phyloP scores from a whole-genome alignment of 92 coral and sea anemone genomes.

The Zoanthus sociatus region DNA sequence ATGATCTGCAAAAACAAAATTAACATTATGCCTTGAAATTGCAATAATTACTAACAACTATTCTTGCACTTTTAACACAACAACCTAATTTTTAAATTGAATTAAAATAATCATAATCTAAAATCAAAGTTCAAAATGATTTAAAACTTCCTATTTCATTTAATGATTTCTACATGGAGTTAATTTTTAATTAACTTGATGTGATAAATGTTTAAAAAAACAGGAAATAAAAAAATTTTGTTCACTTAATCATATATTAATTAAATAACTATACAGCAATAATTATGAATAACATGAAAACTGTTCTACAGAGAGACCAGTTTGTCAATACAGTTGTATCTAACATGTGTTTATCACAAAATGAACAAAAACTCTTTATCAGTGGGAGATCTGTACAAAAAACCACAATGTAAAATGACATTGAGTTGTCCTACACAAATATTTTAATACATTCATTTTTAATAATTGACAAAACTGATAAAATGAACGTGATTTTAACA shows the following conservation, averaged over 20 bases:
- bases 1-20: too few species aligned
- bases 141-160: neutral
- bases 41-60: too few species aligned
- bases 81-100: too few species aligned
- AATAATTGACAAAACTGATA: slow-evolving; percentile 17
- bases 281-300: neutral
- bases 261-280: too few species aligned
- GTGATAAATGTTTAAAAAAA: neutral
- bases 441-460: neutral
- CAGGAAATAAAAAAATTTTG: neutral
- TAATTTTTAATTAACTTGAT: neutral
- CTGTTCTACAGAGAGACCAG: slow-evolving; percentile 5
- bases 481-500: neutral
- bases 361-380: slow-evolving; percentile 10
- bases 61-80: too few species aligned
- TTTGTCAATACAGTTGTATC: neutral
- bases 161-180: neutral
- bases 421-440: too few species aligned
- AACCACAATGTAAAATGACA: slow-evolving; percentile 30
- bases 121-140: too few species aligned
- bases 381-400: neutral
- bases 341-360: slow-evolving; percentile 36
- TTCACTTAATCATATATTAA: neutral
- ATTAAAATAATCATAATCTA: too few species aligned
- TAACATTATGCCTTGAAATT: too few species aligned